These are phyloP conservation scores for Toxotes lorentzi DNA, from an alignment of 2,797 vertebrate species.

Conservation along the genomic window DNA sequence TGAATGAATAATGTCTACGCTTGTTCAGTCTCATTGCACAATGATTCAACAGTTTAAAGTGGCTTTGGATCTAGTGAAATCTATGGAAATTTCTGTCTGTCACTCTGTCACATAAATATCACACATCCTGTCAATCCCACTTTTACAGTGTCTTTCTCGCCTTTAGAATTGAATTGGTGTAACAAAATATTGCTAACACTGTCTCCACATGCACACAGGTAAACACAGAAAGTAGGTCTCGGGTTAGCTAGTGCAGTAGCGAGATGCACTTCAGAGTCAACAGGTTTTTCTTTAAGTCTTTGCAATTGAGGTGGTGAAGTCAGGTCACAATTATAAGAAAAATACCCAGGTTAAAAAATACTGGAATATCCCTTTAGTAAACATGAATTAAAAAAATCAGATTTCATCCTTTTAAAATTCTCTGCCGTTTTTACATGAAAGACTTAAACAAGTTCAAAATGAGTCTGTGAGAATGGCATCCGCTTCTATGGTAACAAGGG, in stretches of 20 bases:
- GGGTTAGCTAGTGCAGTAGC: neutral
- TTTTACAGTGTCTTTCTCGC: neutral
- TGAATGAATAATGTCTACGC: constrained; percentile 22
- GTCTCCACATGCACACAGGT: neutral
- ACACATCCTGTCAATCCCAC: neutral
- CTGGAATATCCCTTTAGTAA: neutral
- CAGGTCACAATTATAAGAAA: neutral
- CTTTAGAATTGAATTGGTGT: neutral
- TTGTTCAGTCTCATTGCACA: constrained; percentile 24
- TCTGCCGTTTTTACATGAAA: neutral
- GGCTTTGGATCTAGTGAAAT: constrained; percentile 18
- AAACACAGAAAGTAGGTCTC: neutral
- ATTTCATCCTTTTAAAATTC: constrained; percentile 12
- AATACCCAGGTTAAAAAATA: neutral
- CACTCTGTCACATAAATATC: neutral
- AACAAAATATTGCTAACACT: neutral
- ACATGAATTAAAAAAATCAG: neutral
- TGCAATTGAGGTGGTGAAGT: neutral
- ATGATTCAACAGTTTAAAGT: constrained; percentile 5
- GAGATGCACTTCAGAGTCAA: neutral
- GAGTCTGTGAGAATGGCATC: neutral
- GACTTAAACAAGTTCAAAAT: neutral
- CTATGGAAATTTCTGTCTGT: neutral
- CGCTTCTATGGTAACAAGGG: neutral
- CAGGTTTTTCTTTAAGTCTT: neutral